Conservation (phyloP, 2,888 invertebrate genomes). For the Anoplius nigerrimus region DNA sequence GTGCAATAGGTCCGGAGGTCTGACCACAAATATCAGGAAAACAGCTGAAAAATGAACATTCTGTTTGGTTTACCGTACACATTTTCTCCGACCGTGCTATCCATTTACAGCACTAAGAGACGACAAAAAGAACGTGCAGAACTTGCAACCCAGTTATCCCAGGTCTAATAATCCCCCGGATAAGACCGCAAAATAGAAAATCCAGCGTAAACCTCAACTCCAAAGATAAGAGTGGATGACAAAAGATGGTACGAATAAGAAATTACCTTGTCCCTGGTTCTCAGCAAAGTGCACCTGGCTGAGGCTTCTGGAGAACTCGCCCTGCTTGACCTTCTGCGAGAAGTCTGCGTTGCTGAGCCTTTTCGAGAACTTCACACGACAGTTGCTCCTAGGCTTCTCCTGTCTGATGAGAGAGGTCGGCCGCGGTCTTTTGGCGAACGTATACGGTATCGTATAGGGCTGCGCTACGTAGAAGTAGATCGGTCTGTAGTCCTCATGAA, state of each 20-base stretch:
- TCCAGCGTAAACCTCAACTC: too few relatives aligned
- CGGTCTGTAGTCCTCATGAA: slow-evolving; percentile 69
- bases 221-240: neutral
- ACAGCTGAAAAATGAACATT: too few relatives aligned
- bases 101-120: too few relatives aligned
- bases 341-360: slow-evolving; percentile 68
- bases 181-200: too few relatives aligned
- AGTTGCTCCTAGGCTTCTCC: slow-evolving; percentile 60
- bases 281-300: slow-evolving; percentile 70
- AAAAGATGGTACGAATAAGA: too few relatives aligned
- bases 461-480: slow-evolving; percentile 72
- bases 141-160: too few relatives aligned
- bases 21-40: too few relatives aligned
- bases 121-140: too few relatives aligned
- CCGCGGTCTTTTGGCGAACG: slow-evolving; percentile 67
- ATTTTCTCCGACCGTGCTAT: too few relatives aligned
- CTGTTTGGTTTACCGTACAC: too few relatives aligned
- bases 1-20: too few relatives aligned
- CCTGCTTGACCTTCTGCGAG: slow-evolving; percentile 70
- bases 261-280: slow-evolving; percentile 64
- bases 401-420: slow-evolving; percentile 63
- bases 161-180: too few relatives aligned
- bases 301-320: slow-evolving; percentile 70
- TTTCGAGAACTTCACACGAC: slow-evolving; percentile 68
- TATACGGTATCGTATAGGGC: slow-evolving; percentile 70